Percentiles rank a stretch among this genome's conserved stretches.
Conservation (phyloP, 2,797 vertebrate genomes). For the Characodon lateralis region DNA sequence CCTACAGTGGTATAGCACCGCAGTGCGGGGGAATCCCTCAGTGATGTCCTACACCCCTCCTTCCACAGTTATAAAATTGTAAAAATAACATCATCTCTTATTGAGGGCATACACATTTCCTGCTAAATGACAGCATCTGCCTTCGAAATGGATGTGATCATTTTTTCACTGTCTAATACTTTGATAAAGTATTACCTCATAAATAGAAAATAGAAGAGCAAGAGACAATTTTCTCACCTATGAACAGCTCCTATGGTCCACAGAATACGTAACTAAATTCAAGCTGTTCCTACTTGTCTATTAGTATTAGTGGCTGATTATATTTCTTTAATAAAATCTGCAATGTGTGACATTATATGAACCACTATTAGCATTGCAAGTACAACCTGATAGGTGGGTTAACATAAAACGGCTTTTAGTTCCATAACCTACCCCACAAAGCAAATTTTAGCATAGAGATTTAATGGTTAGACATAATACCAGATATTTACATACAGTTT, state of each 20-base stretch:
- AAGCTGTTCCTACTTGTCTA: not conserved
- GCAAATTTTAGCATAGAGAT: not conserved
- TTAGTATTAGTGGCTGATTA: not conserved
- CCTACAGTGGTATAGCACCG: constrained; percentile 57
- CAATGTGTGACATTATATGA: not conserved
- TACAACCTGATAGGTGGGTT: not conserved
- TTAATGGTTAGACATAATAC: not conserved
- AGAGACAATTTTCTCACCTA: constrained; percentile 14
- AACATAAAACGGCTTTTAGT: not conserved
- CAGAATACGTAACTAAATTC: not conserved
- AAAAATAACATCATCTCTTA: constrained; percentile 66
- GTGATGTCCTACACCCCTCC: constrained; percentile 26
- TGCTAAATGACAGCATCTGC: constrained; percentile 25
- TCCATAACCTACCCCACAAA: not conserved
- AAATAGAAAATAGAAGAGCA: constrained; percentile 14
- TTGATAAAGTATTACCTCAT: constrained; percentile 56
- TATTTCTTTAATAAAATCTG: not conserved
- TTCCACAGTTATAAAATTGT: constrained; percentile 49
- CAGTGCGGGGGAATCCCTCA: constrained; percentile 71
- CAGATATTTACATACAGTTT: too few relatives aligned
- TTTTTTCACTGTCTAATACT: constrained; percentile 51
- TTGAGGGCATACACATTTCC: constrained; percentile 31
- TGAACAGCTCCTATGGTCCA: not conserved
- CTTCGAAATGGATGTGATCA: constrained; percentile 33
- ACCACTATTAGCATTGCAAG: not conserved